These are phyloP conservation scores for Drosophila sordidula DNA, from an alignment of 2,888 invertebrate species.

Conservation along the genomic window DNA sequence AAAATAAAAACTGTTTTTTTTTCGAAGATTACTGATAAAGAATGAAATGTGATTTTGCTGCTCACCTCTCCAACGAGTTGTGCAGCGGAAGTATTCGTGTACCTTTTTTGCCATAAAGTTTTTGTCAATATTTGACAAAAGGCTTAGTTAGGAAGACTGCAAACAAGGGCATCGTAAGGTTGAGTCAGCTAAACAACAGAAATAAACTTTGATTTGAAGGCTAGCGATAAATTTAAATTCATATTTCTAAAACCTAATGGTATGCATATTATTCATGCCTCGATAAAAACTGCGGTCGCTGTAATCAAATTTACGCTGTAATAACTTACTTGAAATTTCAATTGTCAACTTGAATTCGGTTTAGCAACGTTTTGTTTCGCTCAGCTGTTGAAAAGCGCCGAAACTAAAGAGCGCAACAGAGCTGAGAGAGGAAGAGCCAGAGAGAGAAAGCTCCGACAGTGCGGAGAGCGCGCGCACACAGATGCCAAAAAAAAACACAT, in stretches of 20 bases:
- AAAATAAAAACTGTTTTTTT: conserved; percentile 4
- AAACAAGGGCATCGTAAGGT: conserved; percentile 5
- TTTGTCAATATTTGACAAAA: conserved; percentile 37
- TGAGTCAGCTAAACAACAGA: conserved; percentile 5
- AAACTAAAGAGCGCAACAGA: conserved; percentile 18
- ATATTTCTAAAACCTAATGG: neutral
- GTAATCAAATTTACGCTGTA: neutral
- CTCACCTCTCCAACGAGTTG: no score
- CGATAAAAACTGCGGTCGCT: neutral
- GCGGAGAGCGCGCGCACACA: conserved; percentile 9
- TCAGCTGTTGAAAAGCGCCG: conserved; percentile 30
- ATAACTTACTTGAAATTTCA: neutral
- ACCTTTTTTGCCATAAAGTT: neutral
- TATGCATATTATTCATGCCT: neutral
- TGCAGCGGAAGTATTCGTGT: no score
- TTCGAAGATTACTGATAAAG: conserved; percentile 14
- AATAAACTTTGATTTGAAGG: conserved; percentile 14
- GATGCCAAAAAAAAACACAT: conserved; percentile 36
- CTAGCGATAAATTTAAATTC: neutral
- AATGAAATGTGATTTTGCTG: conserved; percentile 19
- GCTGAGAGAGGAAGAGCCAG: neutral
- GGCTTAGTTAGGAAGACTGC: conserved; percentile 3
- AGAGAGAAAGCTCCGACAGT: conserved; percentile 35
- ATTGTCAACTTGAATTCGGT: conserved; percentile 7
- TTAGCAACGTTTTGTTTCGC: neutral